phyloP scores from a whole-genome alignment of 2,797 vertebrate genomes.

The Podarcis lilfordi region DNA sequence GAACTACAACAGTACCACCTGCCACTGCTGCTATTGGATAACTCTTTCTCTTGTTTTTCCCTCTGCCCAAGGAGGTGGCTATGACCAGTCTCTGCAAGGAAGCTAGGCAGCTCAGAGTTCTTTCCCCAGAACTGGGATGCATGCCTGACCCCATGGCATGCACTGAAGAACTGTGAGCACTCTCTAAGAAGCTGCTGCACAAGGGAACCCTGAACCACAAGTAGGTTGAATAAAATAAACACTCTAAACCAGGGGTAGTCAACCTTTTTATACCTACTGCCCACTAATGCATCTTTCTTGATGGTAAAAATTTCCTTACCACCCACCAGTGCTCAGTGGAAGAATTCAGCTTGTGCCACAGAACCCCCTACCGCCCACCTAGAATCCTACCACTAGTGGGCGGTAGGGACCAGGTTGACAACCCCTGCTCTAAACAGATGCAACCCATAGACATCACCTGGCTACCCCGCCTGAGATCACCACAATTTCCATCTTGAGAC shows the following conservation, averaged over 20 bases:
- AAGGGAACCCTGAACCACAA: background rate
- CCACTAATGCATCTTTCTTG: too few species aligned
- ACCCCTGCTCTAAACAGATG: too few species aligned
- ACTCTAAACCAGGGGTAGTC: too few species aligned
- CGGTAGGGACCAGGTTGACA: too few species aligned
- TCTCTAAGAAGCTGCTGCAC: background rate
- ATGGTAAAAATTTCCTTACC: too few species aligned
- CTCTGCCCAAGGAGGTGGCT: background rate
- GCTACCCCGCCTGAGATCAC: background rate
- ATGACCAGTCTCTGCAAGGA: too few species aligned
- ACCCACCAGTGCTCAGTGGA: too few species aligned
- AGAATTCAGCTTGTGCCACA: too few species aligned
- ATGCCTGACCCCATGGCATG: background rate
- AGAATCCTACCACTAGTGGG: too few species aligned
- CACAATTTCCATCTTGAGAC: background rate
- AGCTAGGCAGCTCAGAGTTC: background rate
- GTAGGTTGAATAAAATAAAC: too few species aligned
- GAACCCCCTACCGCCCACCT: too few species aligned
- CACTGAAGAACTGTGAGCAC: background rate
- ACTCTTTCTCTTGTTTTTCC: background rate
- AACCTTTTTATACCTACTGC: too few species aligned
- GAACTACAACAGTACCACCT: background rate
- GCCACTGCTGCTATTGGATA: background rate
- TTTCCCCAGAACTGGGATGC: background rate
- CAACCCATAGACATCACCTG: background rate